Conservation (phyloP, 1,140 invertebrate species). For the Lepidotrigona ventralis region DNA sequence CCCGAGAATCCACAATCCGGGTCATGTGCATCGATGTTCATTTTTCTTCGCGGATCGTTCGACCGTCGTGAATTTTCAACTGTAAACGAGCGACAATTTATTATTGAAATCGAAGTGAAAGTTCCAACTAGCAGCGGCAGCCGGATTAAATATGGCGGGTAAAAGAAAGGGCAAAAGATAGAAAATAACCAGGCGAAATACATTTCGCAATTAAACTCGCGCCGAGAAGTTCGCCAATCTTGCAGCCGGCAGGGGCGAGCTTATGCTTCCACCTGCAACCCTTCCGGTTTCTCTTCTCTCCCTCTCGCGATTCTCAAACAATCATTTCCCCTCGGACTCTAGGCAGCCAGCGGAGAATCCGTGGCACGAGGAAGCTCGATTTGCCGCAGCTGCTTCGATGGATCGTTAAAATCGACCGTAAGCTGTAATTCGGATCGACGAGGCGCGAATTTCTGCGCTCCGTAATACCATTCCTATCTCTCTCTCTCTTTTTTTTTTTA, state of each 20-base stretch:
- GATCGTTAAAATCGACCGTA: slow-evolving; percentile 49
- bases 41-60: neutral
- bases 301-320: slow-evolving; percentile 2
- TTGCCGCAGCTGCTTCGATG: slow-evolving; percentile 44
- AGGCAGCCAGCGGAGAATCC: slow-evolving; percentile 16
- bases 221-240: slow-evolving; percentile 19
- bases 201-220: neutral
- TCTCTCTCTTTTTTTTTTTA: neutral
- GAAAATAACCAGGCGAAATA: neutral
- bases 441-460: slow-evolving; percentile 43
- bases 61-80: neutral
- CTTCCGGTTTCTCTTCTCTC: slow-evolving; percentile 21
- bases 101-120: neutral
- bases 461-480: slow-evolving; percentile 16
- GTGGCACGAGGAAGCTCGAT: slow-evolving; percentile 37
- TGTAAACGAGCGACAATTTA: neutral
- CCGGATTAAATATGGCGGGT: too few relatives aligned
- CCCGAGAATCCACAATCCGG: too few relatives aligned
- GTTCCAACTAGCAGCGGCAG: neutral
- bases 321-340: slow-evolving; percentile 23
- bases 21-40: neutral
- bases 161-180: neutral
- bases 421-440: slow-evolving; percentile 44
- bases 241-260: neutral
- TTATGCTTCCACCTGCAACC: slow-evolving; percentile 25